phyloP scores from a whole-genome alignment of 2,113 vertebrate species.

The Hypanus sabinus region DNA sequence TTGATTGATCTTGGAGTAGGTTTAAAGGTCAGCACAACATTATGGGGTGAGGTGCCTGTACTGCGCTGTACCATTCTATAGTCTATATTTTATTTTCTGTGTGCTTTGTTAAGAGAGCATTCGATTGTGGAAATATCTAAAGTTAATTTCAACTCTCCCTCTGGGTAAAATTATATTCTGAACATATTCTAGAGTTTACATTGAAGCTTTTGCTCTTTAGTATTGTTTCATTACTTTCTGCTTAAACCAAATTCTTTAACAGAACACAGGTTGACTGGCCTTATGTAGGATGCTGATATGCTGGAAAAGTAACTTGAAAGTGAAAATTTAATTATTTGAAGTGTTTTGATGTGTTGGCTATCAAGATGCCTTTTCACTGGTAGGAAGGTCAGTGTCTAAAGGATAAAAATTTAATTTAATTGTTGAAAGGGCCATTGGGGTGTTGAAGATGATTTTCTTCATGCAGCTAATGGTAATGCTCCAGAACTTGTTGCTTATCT shows the following conservation, averaged over 20 bases:
- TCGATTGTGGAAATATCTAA: neutral
- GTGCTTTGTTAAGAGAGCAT: neutral
- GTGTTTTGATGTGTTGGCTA: neutral
- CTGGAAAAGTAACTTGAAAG: neutral
- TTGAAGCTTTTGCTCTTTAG: neutral
- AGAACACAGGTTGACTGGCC: neutral
- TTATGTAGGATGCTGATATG: neutral
- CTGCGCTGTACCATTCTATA: too few relatives aligned
- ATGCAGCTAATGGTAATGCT: neutral
- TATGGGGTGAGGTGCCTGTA: too few relatives aligned
- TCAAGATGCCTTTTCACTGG: neutral
- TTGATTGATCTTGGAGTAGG: too few relatives aligned
- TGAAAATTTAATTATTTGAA: neutral
- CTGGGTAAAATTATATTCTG: neutral
- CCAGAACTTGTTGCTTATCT: neutral
- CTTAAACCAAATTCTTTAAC: neutral
- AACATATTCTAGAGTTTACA: neutral
- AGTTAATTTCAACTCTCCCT: neutral
- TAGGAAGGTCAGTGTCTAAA: neutral
- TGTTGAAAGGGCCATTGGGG: neutral
- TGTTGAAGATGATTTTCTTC: neutral
- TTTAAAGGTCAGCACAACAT: too few relatives aligned
- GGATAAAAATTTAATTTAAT: neutral
- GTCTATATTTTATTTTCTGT: too few relatives aligned
- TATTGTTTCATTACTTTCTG: neutral